Percentiles rank a stretch among this genome's conserved stretches.
Evolutionary conservation across 2,888 invertebrate species (phyloP).

Genomic region (Hypena proboscidalis): DNA sequence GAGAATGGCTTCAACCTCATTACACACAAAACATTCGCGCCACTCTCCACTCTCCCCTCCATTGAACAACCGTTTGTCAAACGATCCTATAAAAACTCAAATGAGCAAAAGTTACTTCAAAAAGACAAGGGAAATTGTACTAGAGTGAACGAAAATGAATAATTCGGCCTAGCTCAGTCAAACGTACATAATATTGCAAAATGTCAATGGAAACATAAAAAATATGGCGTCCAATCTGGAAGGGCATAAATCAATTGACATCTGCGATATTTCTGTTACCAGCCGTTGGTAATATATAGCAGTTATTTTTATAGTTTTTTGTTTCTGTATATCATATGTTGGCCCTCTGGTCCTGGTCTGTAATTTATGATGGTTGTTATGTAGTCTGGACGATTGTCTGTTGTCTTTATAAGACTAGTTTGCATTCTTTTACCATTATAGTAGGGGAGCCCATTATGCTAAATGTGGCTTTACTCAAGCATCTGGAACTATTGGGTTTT

Average conservation of each 20-base stretch:
- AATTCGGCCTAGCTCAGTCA: slow-evolving; percentile 26
- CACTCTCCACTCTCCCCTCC: no score
- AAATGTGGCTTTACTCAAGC: no score
- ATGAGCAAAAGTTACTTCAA: slow-evolving; percentile 29
- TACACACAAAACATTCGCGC: slow-evolving; percentile 23
- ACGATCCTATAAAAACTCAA: slow-evolving; percentile 33
- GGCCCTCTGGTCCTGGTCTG: not conserved
- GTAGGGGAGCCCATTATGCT: no score
- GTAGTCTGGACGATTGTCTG: no score
- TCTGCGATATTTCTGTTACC: slow-evolving; percentile 36
- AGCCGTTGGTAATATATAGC: slow-evolving; percentile 8
- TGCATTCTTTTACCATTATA: no score
- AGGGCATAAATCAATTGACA: slow-evolving; percentile 57
- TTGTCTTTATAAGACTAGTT: no score
- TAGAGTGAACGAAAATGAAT: slow-evolving; percentile 21
- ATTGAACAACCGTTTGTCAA: slow-evolving; percentile 32
- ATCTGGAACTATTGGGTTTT: no score
- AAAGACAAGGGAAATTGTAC: slow-evolving; percentile 15
- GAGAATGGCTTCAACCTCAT: slow-evolving; percentile 24
- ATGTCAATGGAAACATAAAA: slow-evolving; percentile 37
- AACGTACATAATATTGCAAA: slow-evolving; percentile 37
- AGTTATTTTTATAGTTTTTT: slow-evolving; percentile 5
- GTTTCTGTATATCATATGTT: not conserved
- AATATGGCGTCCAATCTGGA: slow-evolving; percentile 51
- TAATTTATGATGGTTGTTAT: not conserved